Conservation (phyloP, 35 echinoderm and acorn worm species). For the Apostichopus californicus region DNA sequence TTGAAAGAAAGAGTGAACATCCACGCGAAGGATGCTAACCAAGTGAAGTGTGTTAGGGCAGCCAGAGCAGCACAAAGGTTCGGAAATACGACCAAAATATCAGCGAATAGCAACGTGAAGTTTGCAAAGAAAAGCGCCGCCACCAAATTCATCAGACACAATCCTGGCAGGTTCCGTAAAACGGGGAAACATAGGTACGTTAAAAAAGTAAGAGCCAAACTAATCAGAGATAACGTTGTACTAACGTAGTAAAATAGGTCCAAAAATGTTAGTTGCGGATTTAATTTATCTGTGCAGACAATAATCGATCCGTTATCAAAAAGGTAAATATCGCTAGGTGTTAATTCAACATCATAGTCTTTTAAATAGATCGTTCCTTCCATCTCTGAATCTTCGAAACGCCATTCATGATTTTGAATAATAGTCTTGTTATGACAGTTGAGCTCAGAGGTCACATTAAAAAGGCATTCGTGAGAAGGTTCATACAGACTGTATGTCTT, state of each 20-base stretch:
- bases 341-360: neutral
- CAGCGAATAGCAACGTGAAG: constrained; percentile 48
- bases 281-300: neutral
- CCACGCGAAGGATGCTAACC: constrained; percentile 76
- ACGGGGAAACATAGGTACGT: constrained; percentile 56
- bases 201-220: constrained; percentile 55
- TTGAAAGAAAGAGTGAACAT: constrained; percentile 73
- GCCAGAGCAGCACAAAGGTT: constrained; percentile 48
- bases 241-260: neutral
- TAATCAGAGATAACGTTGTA: constrained; percentile 21
- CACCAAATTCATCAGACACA: constrained; percentile 76
- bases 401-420: neutral
- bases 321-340: neutral
- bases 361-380: neutral
- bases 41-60: constrained; percentile 55
- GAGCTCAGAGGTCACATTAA: neutral
- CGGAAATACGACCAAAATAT: neutral
- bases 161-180: constrained; percentile 68
- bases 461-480: neutral
- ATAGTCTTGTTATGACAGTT: neutral
- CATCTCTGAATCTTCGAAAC: neutral
- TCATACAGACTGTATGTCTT: neutral
- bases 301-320: neutral
- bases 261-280: neutral
- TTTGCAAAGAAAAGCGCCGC: constrained; percentile 66